Evolutionary conservation across 92 coral and sea anemone genomes (phyloP).

Genomic region (Bergia puertoricense): DNA sequence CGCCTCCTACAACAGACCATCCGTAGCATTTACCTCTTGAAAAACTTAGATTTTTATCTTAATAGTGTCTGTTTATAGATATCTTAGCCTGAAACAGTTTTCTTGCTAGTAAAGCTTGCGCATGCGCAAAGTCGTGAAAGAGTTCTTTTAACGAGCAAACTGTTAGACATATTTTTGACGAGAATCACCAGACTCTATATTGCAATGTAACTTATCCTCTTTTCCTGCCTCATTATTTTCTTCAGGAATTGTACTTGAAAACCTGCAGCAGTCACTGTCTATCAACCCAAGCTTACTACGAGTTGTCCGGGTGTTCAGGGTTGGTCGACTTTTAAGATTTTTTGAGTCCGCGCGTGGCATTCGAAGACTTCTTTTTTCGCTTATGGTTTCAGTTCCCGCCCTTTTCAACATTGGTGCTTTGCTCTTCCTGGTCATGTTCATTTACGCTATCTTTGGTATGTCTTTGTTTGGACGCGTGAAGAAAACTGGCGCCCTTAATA

Average conservation of each 20-base stretch:
- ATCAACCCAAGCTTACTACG: slow-evolving; percentile 91
- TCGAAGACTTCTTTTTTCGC: slow-evolving; percentile 81
- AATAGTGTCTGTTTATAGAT: too few species aligned
- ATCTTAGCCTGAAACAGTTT: too few species aligned
- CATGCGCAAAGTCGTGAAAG: too few species aligned
- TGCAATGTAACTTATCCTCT: neutral
- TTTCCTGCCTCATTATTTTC: neutral
- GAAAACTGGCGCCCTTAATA: slow-evolving; percentile 89
- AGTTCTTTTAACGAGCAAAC: too few species aligned
- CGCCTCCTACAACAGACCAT: too few species aligned
- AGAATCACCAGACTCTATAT: neutral
- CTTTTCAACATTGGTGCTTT: slow-evolving; percentile 90
- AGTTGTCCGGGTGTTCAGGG: slow-evolving; percentile 87
- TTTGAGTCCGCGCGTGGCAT: slow-evolving; percentile 94
- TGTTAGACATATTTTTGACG: neutral
- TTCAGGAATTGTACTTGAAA: slow-evolving; percentile 77
- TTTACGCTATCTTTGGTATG: slow-evolving; percentile 95
- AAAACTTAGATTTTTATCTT: too few species aligned
- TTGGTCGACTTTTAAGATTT: slow-evolving; percentile 88
- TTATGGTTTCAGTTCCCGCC: slow-evolving; percentile 86
- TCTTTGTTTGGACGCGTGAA: slow-evolving; percentile 86
- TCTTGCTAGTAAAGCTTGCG: too few species aligned
- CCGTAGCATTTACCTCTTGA: too few species aligned
- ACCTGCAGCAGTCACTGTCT: slow-evolving; percentile 56
- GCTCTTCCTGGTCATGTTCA: slow-evolving; percentile 84